Base-by-base conservation (phyloP, 1,140 invertebrate species). In the Tetragnatha versicolor region DNA sequence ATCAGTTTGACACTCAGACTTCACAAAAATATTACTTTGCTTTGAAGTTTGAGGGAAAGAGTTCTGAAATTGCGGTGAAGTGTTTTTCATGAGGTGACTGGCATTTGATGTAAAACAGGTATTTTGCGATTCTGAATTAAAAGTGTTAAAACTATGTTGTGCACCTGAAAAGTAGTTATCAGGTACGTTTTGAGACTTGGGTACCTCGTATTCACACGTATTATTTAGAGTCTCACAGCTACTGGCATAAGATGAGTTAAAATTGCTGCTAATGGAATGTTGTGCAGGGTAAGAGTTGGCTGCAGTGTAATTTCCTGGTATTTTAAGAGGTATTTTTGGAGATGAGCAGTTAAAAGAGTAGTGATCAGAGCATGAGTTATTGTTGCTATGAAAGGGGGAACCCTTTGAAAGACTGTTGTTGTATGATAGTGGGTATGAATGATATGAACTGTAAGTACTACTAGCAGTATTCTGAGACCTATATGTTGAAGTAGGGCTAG, bases 271-370 rank as follows among this genome's bases (percentile, higher is more conserved):
- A 29, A 14, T 65, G 31, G 73, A 65, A 53, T 65, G 60, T 39
- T 65, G 45, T 20, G 70, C 22, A 49, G 27, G 37, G 25, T 42
- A 31, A 45, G 37, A 45, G 60, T 47, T 76, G 35, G 73, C 29
- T 53, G 60, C 73, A 65, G 20, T 60, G 25, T 65, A 76, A 53
- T 76, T 76, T 2, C 60, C 60, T 17, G 73, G 72, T 29, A 75
- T 76, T 33, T 76, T 76, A 27, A 65, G 20, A 9, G 73, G 45
- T 29, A 65, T 25, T 39, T 65, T 76, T n/a, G 58, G 60, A 17
- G 17, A 22, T 20, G 42, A 10, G 39, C 65, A 76, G 3, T 31
- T 12, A 53, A 22, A 53, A 2, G 22, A 22, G 2, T 51, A n/a
- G 31, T 63, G 73, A 10, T 33, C 37, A 17, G 9, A 20, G 27